Evolutionary conservation across 1,140 invertebrate species (phyloP).

Genomic region (Pristionchus pacificus): DNA sequence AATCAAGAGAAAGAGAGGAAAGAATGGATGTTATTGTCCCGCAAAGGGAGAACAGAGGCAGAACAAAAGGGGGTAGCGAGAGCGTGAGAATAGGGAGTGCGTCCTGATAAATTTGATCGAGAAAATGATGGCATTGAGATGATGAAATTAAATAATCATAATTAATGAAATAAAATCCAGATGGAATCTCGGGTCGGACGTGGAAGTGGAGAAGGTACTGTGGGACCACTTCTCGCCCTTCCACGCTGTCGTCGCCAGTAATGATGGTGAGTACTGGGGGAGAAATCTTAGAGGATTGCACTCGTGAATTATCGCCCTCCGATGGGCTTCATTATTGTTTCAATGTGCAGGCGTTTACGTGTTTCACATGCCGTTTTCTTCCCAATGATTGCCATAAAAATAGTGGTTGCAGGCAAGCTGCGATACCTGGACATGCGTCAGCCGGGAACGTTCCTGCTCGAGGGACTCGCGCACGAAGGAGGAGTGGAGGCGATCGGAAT

Average conservation of each 20-base stretch:
- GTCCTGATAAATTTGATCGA: too few species aligned
- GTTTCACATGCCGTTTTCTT: too few species aligned
- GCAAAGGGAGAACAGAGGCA: too few species aligned
- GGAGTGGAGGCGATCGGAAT: conserved; percentile 44
- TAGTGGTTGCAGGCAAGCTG: conserved; percentile 38
- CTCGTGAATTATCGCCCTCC: too few species aligned
- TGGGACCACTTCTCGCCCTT: conserved; percentile 77
- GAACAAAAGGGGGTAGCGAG: background rate
- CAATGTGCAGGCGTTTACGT: too few species aligned
- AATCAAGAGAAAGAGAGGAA: too few species aligned
- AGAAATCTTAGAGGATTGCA: background rate
- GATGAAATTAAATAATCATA: background rate
- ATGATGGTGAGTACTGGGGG: conserved; percentile 30
- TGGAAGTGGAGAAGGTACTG: conserved; percentile 80
- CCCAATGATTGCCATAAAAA: too few species aligned
- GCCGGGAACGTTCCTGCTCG: conserved; percentile 70
- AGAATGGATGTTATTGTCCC: too few species aligned
- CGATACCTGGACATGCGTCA: conserved; percentile 74
- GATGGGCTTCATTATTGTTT: too few species aligned
- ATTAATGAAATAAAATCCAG: too few species aligned
- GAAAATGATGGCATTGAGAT: too few species aligned
- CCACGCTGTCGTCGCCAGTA: conserved; percentile 67
- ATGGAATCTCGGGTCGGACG: conserved; percentile 70
- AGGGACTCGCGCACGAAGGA: conserved; percentile 74
- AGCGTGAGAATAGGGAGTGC: background rate